These are phyloP conservation scores for Coptotermes formosanus DNA, from an alignment of 1,140 invertebrate genomes.

Conservation along the genomic window DNA sequence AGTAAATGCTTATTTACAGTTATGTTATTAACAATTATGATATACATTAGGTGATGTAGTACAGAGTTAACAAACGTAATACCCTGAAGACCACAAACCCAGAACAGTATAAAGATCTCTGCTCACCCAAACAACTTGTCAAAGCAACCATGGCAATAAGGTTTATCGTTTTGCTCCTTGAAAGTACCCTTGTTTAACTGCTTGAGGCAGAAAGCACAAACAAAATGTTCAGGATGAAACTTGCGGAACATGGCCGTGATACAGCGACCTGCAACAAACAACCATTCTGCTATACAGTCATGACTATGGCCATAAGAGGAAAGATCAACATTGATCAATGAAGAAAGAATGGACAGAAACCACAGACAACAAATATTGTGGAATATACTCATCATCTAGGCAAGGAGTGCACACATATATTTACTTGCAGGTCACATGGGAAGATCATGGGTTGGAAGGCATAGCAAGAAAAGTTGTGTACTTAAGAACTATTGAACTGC, in stretches of 20 bases:
- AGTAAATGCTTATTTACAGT: background rate
- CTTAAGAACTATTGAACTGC: too few species aligned
- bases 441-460: too few species aligned
- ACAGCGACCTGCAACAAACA: slow-evolving; percentile 73
- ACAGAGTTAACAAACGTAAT: background rate
- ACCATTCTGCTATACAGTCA: slow-evolving; percentile 30
- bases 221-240: slow-evolving; percentile 98
- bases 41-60: background rate
- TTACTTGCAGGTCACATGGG: too few species aligned
- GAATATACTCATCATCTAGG: too few species aligned
- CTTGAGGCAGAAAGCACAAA: slow-evolving; percentile 95
- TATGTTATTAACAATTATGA: background rate
- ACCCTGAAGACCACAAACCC: background rate
- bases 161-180: slow-evolving; percentile 97
- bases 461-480: too few species aligned
- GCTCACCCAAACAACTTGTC: slow-evolving; percentile 93
- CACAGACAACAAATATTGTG: background rate
- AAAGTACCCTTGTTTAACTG: slow-evolving; percentile 98
- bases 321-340: background rate
- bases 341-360: background rate
- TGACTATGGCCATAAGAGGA: background rate
- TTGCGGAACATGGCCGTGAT: slow-evolving; percentile 99
- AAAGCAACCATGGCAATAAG: slow-evolving; percentile 97
- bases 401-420: too few species aligned
- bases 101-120: slow-evolving; percentile 2